A percentile compares a stretch with the other conserved stretches of the same genome.
phyloP scores from a whole-genome alignment of 2,888 invertebrate genomes.

The Drosophila mimica region DNA sequence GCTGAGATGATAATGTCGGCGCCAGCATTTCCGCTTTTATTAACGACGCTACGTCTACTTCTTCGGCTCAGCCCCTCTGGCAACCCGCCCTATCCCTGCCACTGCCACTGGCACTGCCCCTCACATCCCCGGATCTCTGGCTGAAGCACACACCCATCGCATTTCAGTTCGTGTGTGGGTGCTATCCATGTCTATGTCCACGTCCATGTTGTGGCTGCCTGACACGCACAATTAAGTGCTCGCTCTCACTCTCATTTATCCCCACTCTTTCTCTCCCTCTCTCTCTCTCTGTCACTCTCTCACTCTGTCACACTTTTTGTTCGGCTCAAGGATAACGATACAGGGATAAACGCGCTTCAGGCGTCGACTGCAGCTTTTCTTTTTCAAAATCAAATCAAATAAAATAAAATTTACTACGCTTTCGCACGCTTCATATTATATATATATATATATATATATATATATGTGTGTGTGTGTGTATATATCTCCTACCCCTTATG shows the following conservation, averaged over 20 bases:
- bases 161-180: slow-evolving; percentile 40
- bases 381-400: slow-evolving; percentile 70
- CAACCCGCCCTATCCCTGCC: background rate
- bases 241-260: slow-evolving; percentile 4
- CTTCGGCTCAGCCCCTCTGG: background rate
- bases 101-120: background rate
- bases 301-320: background rate
- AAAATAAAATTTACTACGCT: slow-evolving; percentile 71
- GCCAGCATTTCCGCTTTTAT: slow-evolving; percentile 80
- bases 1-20: slow-evolving; percentile 79
- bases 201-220: slow-evolving; percentile 60
- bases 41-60: slow-evolving; percentile 60
- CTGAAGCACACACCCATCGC: slow-evolving; percentile 54
- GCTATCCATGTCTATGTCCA: slow-evolving; percentile 42
- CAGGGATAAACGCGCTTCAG: slow-evolving; percentile 29
- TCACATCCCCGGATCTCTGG: background rate
- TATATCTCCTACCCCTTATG: background rate
- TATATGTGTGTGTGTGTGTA: rapidly evolving
- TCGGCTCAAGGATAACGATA: slow-evolving; percentile 62
- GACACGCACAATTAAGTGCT: slow-evolving; percentile 80
- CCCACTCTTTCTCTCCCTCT: slow-evolving; percentile 7
- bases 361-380: slow-evolving; percentile 21
- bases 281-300: background rate
- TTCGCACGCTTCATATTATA: slow-evolving; percentile 58
- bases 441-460: background rate